Percentiles rank a stretch among this genome's conserved stretches.
These are phyloP conservation scores for Lycodopsis pacificus DNA, from an alignment of 2,797 vertebrate species.

Conservation along the genomic window DNA sequence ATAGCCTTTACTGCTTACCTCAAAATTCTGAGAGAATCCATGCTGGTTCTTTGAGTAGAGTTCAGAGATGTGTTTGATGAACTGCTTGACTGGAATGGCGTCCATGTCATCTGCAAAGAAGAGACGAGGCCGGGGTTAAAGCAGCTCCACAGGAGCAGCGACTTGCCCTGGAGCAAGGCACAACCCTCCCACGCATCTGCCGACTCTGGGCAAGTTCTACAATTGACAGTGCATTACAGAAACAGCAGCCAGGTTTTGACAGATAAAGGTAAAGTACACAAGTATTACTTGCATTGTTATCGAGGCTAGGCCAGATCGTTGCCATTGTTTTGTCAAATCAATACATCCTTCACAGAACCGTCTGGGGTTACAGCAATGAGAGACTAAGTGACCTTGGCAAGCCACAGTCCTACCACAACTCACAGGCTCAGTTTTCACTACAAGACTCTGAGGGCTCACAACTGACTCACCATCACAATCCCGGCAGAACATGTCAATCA, in stretches of 20 bases:
- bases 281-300: not conserved
- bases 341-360: not conserved
- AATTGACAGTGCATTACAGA: not conserved
- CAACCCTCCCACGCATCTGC: not conserved
- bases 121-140: conserved; percentile 28
- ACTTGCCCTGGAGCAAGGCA: not conserved
- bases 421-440: not conserved
- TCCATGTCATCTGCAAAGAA: conserved; percentile 92
- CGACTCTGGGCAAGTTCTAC: too few relatives aligned
- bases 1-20: conserved; percentile 84
- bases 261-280: not conserved
- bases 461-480: not conserved
- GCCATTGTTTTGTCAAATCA: not conserved
- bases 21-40: conserved; percentile 94
- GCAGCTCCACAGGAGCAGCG: not conserved
- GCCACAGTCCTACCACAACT: not conserved
- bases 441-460: not conserved
- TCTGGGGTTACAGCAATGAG: not conserved
- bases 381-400: not conserved
- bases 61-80: conserved; percentile 91
- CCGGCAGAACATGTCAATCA: not conserved
- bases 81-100: conserved; percentile 93
- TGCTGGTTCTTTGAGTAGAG: conserved; percentile 93
- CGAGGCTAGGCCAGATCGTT: not conserved
- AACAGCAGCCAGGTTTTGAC: not conserved